Evolutionary conservation across 1,140 invertebrate species (phyloP).

Genomic region (Lethrus apterus): DNA sequence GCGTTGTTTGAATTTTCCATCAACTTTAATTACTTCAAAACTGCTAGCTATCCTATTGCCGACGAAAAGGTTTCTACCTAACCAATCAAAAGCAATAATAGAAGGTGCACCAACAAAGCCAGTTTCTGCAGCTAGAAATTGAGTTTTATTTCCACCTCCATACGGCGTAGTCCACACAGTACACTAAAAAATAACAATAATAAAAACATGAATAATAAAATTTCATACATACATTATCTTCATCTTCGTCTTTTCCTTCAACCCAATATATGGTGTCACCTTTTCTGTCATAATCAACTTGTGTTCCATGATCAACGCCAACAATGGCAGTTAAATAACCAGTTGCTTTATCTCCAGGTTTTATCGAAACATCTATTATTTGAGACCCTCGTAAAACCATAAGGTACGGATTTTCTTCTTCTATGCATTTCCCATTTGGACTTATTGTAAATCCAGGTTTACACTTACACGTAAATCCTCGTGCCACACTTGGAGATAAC

Average conservation of each 20-base stretch:
- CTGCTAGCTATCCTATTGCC: conserved; percentile 88
- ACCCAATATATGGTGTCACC: conserved; percentile 80
- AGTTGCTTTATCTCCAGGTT: conserved; percentile 63
- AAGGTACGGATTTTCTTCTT: conserved; percentile 81
- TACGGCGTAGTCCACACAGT: conserved; percentile 80
- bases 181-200: conserved; percentile 50
- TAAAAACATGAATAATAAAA: background rate
- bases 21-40: conserved; percentile 85
- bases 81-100: conserved; percentile 91
- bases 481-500: conserved; percentile 59
- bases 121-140: conserved; percentile 69
- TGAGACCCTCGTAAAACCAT: conserved; percentile 87
- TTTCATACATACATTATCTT: conserved; percentile 52
- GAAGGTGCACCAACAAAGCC: conserved; percentile 87
- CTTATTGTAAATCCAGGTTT: conserved; percentile 74
- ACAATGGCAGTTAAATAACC: conserved; percentile 83
- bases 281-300: conserved; percentile 86
- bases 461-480: conserved; percentile 85
- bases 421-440: conserved; percentile 64
- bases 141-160: conserved; percentile 78
- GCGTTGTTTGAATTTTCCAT: conserved; percentile 76
- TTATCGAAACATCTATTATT: conserved; percentile 75
- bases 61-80: conserved; percentile 90
- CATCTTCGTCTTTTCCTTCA: conserved; percentile 63
- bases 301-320: conserved; percentile 79